phyloP scores from a whole-genome alignment of 1,140 invertebrate genomes.

The Brachionus plicatilis region DNA sequence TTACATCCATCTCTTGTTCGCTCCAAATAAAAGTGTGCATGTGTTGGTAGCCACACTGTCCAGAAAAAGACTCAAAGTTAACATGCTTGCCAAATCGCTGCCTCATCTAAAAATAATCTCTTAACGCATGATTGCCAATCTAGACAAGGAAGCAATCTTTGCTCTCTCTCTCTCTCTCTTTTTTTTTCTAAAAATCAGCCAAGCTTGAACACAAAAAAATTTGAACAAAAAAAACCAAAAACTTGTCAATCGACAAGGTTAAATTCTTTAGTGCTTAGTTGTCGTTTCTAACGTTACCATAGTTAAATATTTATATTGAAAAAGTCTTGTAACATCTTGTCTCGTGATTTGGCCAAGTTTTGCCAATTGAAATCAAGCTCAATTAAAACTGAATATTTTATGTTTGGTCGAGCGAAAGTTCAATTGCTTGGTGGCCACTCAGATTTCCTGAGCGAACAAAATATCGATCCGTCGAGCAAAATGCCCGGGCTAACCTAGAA shows the following conservation, averaged over 20 bases:
- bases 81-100: neutral
- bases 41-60: neutral
- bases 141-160: neutral
- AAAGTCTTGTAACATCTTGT: neutral
- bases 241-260: neutral
- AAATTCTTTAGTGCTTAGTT: slow-evolving; percentile 14
- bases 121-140: slow-evolving; percentile 24
- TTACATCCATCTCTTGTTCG: neutral
- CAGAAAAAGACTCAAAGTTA: neutral
- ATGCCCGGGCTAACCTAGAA: neutral
- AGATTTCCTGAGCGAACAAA: neutral
- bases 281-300: slow-evolving; percentile 31
- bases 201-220: neutral
- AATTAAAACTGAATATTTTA: neutral
- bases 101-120: neutral
- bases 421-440: neutral
- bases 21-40: neutral
- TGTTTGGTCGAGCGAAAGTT: neutral
- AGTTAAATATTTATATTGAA: slow-evolving; percentile 7
- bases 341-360: slow-evolving; percentile 5
- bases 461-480: neutral
- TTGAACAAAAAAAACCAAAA: neutral
- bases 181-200: neutral
- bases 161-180: neutral
- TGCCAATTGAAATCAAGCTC: neutral